These are phyloP conservation scores for Shinisaurus crocodilurus DNA, from an alignment of 2,113 vertebrate genomes.

Conservation along the genomic window DNA sequence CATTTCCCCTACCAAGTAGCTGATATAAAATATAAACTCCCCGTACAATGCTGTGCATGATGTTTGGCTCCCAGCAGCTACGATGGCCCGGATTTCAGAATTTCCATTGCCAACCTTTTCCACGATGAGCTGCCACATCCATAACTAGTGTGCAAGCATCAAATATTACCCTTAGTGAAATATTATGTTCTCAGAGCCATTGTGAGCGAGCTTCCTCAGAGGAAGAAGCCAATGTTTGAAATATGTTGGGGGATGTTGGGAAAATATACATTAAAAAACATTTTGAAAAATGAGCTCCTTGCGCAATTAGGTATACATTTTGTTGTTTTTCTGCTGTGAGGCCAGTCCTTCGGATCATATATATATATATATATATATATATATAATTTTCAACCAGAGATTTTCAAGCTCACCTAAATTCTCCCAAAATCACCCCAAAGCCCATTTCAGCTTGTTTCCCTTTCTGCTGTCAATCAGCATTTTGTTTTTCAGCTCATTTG, in stretches of 20 bases:
- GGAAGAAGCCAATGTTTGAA: neutral
- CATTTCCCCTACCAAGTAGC: neutral
- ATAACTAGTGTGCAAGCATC: neutral
- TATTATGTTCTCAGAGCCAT: neutral
- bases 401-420: no score
- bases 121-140: no score
- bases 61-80: no score
- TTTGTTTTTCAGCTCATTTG: no score
- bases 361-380: neutral
- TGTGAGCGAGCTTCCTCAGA: neutral
- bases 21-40: neutral
- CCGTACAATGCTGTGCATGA: neutral
- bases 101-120: neutral
- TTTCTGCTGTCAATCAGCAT: no score
- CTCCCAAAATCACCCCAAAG: no score
- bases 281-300: no score
- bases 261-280: no score
- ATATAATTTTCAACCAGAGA: neutral
- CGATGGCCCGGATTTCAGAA: neutral
- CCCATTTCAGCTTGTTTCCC: no score
- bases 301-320: no score
- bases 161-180: neutral
- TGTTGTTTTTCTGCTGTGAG: neutral
- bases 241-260: neutral
- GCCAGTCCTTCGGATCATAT: neutral